A percentile compares a stretch with the other conserved stretches of the same genome.
Evolutionary conservation across 1,140 invertebrate genomes (phyloP).

Genomic region (Drosophila pachea): DNA sequence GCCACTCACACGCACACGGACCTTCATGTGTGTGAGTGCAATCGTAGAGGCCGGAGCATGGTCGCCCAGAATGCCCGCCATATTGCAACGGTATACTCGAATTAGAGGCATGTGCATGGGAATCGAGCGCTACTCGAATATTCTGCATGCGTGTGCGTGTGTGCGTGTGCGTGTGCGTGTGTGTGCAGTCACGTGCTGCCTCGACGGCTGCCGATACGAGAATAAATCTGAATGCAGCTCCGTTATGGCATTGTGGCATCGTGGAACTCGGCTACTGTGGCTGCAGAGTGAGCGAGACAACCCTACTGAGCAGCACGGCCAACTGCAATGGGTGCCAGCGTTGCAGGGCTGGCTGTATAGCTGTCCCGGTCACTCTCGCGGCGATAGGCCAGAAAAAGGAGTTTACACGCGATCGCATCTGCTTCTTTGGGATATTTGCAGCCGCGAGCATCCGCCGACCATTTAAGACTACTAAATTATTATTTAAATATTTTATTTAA

Average conservation of each 20-base stretch:
- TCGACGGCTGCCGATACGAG: slow-evolving; percentile 30
- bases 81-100: slow-evolving; percentile 20
- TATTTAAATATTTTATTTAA: no score
- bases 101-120: slow-evolving; percentile 11
- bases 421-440: background rate
- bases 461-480: background rate
- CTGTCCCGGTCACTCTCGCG: slow-evolving; percentile 14
- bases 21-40: background rate
- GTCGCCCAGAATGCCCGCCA: slow-evolving; percentile 32
- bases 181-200: slow-evolving; percentile 26
- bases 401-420: background rate
- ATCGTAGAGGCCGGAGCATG: background rate
- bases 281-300: slow-evolving; percentile 22
- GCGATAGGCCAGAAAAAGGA: slow-evolving; percentile 50
- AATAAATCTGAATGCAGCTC: slow-evolving; percentile 38
- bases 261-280: background rate
- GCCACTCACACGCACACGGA: background rate
- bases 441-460: background rate
- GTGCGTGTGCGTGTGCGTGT: background rate
- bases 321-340: slow-evolving; percentile 4
- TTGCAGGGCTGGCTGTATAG: slow-evolving; percentile 28
- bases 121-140: background rate
- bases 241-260: background rate
- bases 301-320: slow-evolving; percentile 19
- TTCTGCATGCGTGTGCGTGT: slow-evolving; percentile 8